These are phyloP conservation scores for Athene noctua DNA, from an alignment of 2,113 vertebrate species.

Conservation along the genomic window DNA sequence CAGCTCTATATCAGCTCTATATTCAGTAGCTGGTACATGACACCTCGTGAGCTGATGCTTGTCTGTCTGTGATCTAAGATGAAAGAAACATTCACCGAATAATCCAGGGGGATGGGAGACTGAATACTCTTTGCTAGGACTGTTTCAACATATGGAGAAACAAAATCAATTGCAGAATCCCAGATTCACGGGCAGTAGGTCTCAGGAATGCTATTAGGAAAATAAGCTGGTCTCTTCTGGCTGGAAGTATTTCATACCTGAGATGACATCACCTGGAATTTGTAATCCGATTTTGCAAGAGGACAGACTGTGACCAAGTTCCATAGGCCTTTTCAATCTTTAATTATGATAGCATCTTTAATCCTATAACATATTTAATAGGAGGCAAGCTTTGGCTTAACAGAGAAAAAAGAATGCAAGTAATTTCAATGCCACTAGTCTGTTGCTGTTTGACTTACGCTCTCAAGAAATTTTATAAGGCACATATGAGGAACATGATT, in stretches of 20 bases:
- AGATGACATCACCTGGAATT: background rate
- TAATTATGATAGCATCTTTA: background rate
- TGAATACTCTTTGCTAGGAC: background rate
- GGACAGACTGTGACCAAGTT: background rate
- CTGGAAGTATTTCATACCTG: constrained; percentile 23
- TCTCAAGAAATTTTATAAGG: background rate
- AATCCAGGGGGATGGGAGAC: constrained; percentile 10
- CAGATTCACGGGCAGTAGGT: background rate
- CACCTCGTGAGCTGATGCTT: constrained; percentile 54
- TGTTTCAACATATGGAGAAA: background rate
- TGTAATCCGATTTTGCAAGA: background rate
- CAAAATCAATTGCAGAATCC: background rate
- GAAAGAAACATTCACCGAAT: constrained; percentile 47
- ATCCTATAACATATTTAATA: background rate
- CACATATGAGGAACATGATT: background rate
- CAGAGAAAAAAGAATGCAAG: background rate
- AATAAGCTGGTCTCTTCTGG: background rate
- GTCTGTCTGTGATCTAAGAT: constrained; percentile 46
- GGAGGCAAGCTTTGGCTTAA: background rate
- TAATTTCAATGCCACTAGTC: background rate
- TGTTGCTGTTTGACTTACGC: background rate
- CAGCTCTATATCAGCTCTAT: constrained; percentile 1
- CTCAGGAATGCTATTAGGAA: background rate
- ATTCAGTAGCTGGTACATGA: constrained; percentile 58
- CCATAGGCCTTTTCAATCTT: background rate